These are phyloP conservation scores for Nemopilema nomurai DNA, from an alignment of 30 jellyfish, hydroid and myxozoan species.

Conservation along the genomic window DNA sequence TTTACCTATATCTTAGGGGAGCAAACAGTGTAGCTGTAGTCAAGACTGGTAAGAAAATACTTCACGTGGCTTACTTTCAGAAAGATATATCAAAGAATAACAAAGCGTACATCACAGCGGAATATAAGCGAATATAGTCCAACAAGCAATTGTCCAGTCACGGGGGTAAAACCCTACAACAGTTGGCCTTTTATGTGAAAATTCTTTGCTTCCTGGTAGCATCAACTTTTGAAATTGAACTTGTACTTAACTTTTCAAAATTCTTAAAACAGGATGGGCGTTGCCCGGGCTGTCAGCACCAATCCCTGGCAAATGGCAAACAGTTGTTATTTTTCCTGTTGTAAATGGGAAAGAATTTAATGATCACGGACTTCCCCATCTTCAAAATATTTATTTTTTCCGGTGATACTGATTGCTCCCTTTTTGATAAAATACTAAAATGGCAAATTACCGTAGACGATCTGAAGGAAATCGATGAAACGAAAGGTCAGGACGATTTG, in stretches of 20 bases:
- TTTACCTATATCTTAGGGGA: not conserved
- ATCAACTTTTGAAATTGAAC: not conserved
- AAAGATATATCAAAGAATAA: too few relatives aligned
- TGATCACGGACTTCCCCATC: not conserved
- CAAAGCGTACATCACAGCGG: too few relatives aligned
- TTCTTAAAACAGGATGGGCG: not conserved
- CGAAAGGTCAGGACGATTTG: not conserved
- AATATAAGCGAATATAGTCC: too few relatives aligned
- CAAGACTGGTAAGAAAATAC: too few relatives aligned
- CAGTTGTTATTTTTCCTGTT: not conserved
- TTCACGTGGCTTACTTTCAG: too few relatives aligned
- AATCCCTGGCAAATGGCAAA: not conserved
- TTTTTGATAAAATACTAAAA: not conserved
- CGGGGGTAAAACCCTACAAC: too few relatives aligned
- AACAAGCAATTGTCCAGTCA: too few relatives aligned
- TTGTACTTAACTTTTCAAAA: not conserved
- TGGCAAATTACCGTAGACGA: not conserved
- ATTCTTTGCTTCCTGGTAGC: not conserved
- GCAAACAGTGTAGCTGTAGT: too few relatives aligned
- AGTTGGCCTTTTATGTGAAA: not conserved
- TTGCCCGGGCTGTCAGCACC: not conserved
- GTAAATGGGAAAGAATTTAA: not conserved
- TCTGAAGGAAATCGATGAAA: not conserved
- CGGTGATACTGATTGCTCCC: not conserved
- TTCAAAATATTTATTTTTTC: not conserved